These are phyloP conservation scores for Schrankia costaestrigalis DNA, from an alignment of 2,888 invertebrate genomes.

Conservation along the genomic window DNA sequence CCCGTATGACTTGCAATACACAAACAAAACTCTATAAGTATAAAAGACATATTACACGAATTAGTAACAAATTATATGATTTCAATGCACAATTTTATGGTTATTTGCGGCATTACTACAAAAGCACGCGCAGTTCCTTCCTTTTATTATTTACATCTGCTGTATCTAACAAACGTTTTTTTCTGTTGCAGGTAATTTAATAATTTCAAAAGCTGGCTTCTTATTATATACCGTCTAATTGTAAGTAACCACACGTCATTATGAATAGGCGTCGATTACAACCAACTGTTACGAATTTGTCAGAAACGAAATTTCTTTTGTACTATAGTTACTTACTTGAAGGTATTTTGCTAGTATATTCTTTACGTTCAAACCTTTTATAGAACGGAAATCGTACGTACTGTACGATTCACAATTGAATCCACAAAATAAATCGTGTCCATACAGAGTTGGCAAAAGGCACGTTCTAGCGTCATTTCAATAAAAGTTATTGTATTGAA, in stretches of 20 bases:
- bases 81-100: too few species aligned
- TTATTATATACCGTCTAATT: constrained; percentile 39
- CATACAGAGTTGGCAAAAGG: constrained; percentile 58
- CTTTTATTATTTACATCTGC: constrained; percentile 3
- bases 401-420: constrained; percentile 65
- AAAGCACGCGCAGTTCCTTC: too few species aligned
- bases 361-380: constrained; percentile 54
- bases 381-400: constrained; percentile 67
- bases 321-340: constrained; percentile 33
- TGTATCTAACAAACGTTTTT: constrained; percentile 40
- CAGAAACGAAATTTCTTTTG: constrained; percentile 48
- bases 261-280: constrained; percentile 39
- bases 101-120: too few species aligned
- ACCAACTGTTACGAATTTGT: constrained; percentile 62
- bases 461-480: constrained; percentile 74
- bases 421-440: constrained; percentile 65
- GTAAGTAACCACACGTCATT: constrained; percentile 40
- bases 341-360: constrained; percentile 52
- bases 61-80: too few species aligned
- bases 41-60: too few species aligned
- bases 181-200: constrained; percentile 65
- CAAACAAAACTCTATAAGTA: too few species aligned
- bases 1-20: too few species aligned
- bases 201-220: constrained; percentile 49
- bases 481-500: constrained; percentile 79